Evolutionary conservation across 2,113 vertebrate genomes (phyloP), one percentile per base, ranked within the genome.

Genomic region (Donacobius atricapilla): DNA sequence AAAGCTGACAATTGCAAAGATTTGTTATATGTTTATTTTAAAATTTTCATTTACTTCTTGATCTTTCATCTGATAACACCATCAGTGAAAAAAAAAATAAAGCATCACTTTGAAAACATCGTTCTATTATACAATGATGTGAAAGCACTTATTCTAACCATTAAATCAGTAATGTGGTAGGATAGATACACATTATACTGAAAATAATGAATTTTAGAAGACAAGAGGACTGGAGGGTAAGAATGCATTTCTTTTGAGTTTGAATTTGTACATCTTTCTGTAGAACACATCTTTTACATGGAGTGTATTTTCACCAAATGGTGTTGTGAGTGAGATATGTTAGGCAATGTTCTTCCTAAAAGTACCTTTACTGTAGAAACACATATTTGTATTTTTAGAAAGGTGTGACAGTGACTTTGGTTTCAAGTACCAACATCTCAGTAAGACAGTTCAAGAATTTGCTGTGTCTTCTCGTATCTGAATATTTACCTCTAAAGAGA

Each of bases 81-180:
- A 25, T 40, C 21, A 9, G 48, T n/a, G 19, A 37, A 86, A 85
- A 89, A 70, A 83, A 45, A 5, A 44, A 66, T 42, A 85, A 69
- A 81, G 57, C 30, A 81, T 20, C 2, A 54, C 33, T 81, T 84
- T 70, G 25, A 83, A 78, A 84, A 71, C 79, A 68, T 17, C 3
- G 0, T 83, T 87, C 25, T 79, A 6, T 47, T 93, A 30, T 30
- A 42, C 0, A 0, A 12, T 48, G 12, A 53, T 47, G 23, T 61
- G 44, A 71, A 94, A 93, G 82, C 18, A 28, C 35, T 92, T 66
- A 69, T 6, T 24, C 27, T 60, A 87, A 56, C 25, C 15, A 71
- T 64, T 64, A 84, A 72, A 57, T 87, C 48, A 57, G 47, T 73
- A 63, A 63, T 45, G 37, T 81, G 21, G 17, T 58, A 11, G 35